Base-by-base conservation (phyloP, 2,888 invertebrate species). In the Agrilus biguttatus region DNA sequence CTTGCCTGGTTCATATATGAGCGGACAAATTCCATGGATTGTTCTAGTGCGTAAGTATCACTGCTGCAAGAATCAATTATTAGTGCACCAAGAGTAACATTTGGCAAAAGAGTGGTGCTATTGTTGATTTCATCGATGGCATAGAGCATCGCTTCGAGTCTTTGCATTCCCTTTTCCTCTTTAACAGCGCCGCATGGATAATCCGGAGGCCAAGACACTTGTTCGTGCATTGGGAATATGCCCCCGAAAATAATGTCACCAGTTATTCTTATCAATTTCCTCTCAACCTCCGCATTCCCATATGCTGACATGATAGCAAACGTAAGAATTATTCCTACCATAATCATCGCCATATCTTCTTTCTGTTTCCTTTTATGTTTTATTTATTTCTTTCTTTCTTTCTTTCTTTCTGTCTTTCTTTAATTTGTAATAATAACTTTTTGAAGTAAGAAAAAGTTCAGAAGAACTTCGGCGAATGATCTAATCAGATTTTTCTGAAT, bases 221-320 rank as follows among this genome's bases (percentile, higher is more conserved):
- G 73, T 53, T 77, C 75, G 55, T 81, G 80, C 58, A 81, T 75
- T 1, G 81, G 80, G 58, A 81, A 81, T 37, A 81, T 68, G 4
- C 79, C 80, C 2, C 80, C 80, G 28, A 81, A 66, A 46, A 79
- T 72, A 45, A 80, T 70, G 56, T 80, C 78, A n/a, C 78, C 80
- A 39, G 61, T 61, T 43, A 69, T 68, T 8, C 66, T 57, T 40
- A 66, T 58, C 38, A 64, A 50, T 45, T 57, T 61, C 14, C 57
- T 47, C 6, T 58, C 60, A 14, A 44, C 32, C 17, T 57, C 56
- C 8, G 49, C 41, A n/a, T 54, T 50, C 21, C 50, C 47, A 12
- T 39, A 39, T 36, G 44, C 47, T 35, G 49, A 41, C 40, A 39
- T 42, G 38, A 48, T 45, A 47, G 50, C 40, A 47, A 48, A 33